phyloP scores from a whole-genome alignment of 1,140 invertebrate genomes.

The Drosophila pruinosa region DNA sequence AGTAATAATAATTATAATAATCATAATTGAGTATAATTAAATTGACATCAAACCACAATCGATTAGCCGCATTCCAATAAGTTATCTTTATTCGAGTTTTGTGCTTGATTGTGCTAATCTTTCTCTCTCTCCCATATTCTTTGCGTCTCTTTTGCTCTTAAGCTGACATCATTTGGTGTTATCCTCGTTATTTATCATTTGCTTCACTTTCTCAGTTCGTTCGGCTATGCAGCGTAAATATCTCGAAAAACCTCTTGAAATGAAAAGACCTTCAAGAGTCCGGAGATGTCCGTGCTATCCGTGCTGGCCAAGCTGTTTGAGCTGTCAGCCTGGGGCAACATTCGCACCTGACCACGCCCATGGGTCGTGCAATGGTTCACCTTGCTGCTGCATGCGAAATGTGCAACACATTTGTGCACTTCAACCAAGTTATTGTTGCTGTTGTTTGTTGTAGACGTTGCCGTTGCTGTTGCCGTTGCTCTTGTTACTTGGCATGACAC shows the following conservation, averaged over 20 bases:
- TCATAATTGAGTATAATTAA: background rate
- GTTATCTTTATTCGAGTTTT: conserved; percentile 13
- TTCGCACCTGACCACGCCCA: conserved; percentile 42
- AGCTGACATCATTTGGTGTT: conserved; percentile 2
- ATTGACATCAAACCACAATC: background rate
- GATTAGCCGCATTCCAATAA: conserved; percentile 9
- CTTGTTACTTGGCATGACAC: conserved; percentile 41
- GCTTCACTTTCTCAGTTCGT: background rate
- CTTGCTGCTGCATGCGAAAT: conserved; percentile 60
- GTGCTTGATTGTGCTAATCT: conserved; percentile 32
- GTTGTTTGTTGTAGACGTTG: conserved; percentile 21
- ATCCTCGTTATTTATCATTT: conserved; percentile 2
- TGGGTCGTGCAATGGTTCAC: conserved; percentile 17
- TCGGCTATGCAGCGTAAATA: conserved; percentile 1
- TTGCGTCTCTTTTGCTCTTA: background rate
- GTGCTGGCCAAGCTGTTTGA: conserved; percentile 20
- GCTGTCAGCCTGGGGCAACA: conserved; percentile 27
- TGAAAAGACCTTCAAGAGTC: conserved; percentile 27
- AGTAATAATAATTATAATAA: no score
- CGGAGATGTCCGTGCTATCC: background rate
- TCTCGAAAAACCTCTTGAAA: conserved; percentile 18
- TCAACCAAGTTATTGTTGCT: conserved; percentile 48
- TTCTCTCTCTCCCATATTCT: background rate
- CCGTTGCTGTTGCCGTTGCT: conserved; percentile 16
- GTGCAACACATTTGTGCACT: conserved; percentile 71